Evolutionary conservation across 2,888 invertebrate species (phyloP), one percentile per base, ranked within the genome.

Genomic region (Drosophila anomelani): DNA sequence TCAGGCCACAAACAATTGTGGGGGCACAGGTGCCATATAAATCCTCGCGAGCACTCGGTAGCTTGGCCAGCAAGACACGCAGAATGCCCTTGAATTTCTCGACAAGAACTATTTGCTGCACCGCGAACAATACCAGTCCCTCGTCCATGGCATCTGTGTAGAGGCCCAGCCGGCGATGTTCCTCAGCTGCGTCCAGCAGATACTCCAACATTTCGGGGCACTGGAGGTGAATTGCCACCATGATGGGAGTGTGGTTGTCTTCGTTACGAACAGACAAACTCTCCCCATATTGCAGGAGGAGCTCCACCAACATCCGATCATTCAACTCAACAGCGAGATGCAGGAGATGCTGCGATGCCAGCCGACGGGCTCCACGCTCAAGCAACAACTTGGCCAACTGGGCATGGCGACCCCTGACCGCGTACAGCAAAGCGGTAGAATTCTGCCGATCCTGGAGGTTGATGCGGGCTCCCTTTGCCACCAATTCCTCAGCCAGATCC

Each of bases 171-270:
- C 66, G 63, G 1, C 78, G 75, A 34, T 90, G 84, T 46, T 78
- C 63, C 6, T 72, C 64, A 0, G 89, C 88, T 34, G 78, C 93
- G 20, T 92, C 90, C 57, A 96, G 86, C 63, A 96, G 92, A 41
- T 94, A 91, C 78, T 94, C 93, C 12, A 95, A 94, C 75, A 95
- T 93, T 17, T 93, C 91, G 1, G 94, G 92, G 80, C 94, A 93
- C 81, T 95, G 94, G 77, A 94, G 94, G 93, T 95, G 95, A 23
- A 96, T 95, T 12, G 96, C 96, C 90, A 95, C 94, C 91, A 95
- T 95, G 44, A 96, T 92, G 7, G 96, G 95, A 0, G 96, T 96
- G 73, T 94, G 94, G 2, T 95, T 95, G 93, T 90, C 79, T 32
- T 79, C 75, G 67, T 91, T 86, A 1, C 90, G 80, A 3, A 91